Conservation (phyloP, 2,888 invertebrate genomes). For the Protonemura montana region DNA sequence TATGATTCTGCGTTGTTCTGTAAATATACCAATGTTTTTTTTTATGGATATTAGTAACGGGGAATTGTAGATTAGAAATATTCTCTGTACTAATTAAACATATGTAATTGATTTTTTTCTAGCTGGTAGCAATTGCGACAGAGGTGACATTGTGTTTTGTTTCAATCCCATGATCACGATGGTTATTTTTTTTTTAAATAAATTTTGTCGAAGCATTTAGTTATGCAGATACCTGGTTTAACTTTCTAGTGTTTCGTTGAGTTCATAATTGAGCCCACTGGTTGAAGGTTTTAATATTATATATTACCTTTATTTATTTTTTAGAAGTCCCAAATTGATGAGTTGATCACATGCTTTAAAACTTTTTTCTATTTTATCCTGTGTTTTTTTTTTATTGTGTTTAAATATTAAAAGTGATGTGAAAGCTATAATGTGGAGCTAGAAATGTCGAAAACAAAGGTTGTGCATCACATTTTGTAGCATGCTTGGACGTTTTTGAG, state of each 20-base stretch:
- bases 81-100: neutral
- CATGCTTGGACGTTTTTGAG: neutral
- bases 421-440: too few species aligned
- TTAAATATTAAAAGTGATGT: neutral
- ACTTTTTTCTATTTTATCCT: neutral
- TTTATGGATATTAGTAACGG: neutral
- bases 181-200: neutral
- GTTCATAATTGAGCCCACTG: too few species aligned
- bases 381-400: neutral
- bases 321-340: neutral
- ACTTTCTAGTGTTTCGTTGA: too few species aligned
- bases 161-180: conserved; percentile 2
- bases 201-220: too few species aligned
- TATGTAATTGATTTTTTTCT: too few species aligned
- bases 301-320: neutral
- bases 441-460: too few species aligned
- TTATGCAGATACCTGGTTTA: too few species aligned
- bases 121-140: neutral
- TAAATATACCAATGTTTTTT: neutral
- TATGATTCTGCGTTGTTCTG: neutral
- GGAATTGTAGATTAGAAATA: neutral
- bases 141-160: neutral
- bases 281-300: neutral
- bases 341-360: neutral
- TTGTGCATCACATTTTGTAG: too few species aligned